phyloP scores from a whole-genome alignment of 2,797 vertebrate species.

The Alectoris magna region DNA sequence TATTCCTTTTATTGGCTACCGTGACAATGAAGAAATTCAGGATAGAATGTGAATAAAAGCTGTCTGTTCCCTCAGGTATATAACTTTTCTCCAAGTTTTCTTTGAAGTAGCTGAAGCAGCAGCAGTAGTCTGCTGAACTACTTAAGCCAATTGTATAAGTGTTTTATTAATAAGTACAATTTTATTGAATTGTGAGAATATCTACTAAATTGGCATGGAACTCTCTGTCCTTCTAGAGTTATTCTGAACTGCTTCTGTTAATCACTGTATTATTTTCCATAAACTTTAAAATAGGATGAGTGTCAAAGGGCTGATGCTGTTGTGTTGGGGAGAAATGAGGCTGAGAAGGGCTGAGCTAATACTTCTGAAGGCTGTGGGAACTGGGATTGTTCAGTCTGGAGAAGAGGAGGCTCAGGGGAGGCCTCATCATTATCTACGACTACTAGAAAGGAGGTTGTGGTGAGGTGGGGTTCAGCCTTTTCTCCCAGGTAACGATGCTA shows the following conservation, averaged over 20 bases:
- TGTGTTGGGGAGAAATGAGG: neutral
- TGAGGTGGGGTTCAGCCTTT: no score
- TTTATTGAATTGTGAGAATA: neutral
- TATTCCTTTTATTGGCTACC: neutral
- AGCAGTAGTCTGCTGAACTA: neutral
- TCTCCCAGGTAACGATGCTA: no score
- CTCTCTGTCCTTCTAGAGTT: neutral
- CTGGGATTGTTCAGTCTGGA: no score
- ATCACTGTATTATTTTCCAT: neutral
- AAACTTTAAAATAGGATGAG: neutral
- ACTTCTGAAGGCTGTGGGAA: neutral
- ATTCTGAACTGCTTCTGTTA: neutral
- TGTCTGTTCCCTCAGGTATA: neutral
- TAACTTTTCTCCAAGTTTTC: conserved; percentile 17
- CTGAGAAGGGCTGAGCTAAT: neutral
- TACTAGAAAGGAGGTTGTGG: no score
- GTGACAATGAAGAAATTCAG: neutral
- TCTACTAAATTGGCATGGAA: neutral
- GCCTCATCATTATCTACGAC: no score
- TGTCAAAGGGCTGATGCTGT: neutral
- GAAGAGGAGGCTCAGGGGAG: no score
- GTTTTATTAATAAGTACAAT: neutral
- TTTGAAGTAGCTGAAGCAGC: conserved; percentile 27
- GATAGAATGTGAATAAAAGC: neutral
- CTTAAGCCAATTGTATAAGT: neutral